phyloP scores from a whole-genome alignment of 1,140 invertebrate genomes.

The Eueides isabella region DNA sequence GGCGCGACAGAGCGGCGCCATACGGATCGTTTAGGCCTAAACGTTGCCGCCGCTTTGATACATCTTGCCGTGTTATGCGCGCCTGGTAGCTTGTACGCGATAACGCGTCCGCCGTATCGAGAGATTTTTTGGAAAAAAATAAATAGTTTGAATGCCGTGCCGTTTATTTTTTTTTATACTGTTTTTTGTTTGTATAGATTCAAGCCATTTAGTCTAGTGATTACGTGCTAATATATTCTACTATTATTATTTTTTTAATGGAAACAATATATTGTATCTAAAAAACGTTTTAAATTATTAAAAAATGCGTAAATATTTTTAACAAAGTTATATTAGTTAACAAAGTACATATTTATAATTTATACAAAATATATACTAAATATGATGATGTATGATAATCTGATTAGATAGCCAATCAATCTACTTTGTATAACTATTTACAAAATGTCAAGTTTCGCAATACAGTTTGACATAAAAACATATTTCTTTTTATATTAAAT shows the following conservation, averaged over 20 bases:
- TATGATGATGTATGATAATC: not conserved
- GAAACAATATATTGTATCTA: no score
- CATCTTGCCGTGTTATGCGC: conserved; percentile 22
- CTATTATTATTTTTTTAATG: no score
- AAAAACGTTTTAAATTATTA: not conserved
- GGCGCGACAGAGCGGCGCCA: conserved; percentile 34
- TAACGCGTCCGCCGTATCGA: conserved; percentile 15
- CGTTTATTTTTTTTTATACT: not conserved
- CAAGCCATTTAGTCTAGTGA: not conserved
- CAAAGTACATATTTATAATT: no score
- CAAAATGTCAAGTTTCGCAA: no score
- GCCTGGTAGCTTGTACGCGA: conserved; percentile 31
- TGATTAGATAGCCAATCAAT: not conserved
- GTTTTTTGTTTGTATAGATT: not conserved
- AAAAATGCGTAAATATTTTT: no score
- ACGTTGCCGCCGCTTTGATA: conserved; percentile 20
- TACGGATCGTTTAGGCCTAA: conserved; percentile 32
- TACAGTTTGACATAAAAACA: not conserved
- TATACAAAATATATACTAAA: no score
- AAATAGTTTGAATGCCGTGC: not conserved
- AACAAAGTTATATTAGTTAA: no score
- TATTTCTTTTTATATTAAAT: not conserved
- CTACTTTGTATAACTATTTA: not conserved
- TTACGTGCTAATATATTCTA: no score
- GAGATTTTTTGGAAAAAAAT: not conserved